These are phyloP conservation scores for Lipotes vexillifer DNA, from an alignment of 2,113 vertebrate genomes.

Conservation along the genomic window DNA sequence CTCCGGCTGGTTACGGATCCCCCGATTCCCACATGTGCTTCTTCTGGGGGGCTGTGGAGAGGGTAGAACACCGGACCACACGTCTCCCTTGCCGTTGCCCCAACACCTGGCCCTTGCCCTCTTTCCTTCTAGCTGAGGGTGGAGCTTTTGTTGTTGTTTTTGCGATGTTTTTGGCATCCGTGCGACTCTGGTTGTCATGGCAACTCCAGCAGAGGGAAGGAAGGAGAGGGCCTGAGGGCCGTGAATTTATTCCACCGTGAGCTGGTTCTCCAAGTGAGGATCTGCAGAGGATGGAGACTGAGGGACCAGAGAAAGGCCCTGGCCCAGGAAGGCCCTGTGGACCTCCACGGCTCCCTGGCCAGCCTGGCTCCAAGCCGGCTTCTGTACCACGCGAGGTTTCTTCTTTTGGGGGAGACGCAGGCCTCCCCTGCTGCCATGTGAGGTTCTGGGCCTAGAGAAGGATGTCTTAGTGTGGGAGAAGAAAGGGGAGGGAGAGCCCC, in stretches of 20 bases:
- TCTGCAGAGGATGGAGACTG: neutral
- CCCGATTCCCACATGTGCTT: neutral
- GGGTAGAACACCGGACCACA: fast-evolving
- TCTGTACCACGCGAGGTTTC: neutral
- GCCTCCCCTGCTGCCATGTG: fast-evolving
- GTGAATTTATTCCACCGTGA: neutral
- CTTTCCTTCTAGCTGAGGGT: neutral
- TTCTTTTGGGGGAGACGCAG: neutral
- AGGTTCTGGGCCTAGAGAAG: neutral
- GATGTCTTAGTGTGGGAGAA: neutral
- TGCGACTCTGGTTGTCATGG: conserved; percentile 66
- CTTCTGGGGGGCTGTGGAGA: neutral
- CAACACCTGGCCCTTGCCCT: neutral
- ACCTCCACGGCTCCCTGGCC: neutral
- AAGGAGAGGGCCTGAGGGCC: neutral
- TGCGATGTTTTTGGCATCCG: conserved; percentile 52
- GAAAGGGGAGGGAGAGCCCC: neutral
- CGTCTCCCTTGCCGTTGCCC: neutral
- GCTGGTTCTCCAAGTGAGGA: neutral
- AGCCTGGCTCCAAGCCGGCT: neutral
- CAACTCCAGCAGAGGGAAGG: conserved; percentile 24
- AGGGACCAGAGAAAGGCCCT: neutral
- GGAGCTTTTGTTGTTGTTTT: conserved; percentile 40
- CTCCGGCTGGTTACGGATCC: fast-evolving
- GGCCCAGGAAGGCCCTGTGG: neutral